Conservation (phyloP, 2,888 invertebrate genomes). For the Caprella mutica region DNA sequence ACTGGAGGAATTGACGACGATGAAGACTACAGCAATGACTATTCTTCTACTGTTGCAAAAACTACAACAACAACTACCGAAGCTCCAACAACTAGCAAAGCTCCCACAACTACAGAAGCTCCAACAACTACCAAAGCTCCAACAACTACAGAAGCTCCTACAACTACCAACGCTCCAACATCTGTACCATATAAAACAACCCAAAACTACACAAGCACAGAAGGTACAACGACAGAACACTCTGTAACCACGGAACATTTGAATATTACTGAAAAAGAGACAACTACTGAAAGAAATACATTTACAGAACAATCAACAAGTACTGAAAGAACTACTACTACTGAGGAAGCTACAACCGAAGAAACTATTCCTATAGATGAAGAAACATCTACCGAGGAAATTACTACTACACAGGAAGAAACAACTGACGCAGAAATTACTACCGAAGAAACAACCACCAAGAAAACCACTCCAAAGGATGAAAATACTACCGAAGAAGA, state of each 20-base stretch:
- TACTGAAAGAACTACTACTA: no score
- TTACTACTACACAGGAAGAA: neutral
- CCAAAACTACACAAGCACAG: no score
- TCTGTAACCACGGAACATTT: no score
- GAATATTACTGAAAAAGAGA: no score
- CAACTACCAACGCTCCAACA: no score
- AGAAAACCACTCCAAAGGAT: neutral
- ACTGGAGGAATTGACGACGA: no score
- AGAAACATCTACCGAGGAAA: neutral
- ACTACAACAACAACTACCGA: neutral
- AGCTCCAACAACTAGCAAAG: neutral
- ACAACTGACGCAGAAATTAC: neutral
- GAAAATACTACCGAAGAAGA: neutral
- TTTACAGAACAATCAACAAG: no score
- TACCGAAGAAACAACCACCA: neutral
- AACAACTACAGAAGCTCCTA: neutral
- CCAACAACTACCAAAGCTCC: neutral
- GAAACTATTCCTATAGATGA: neutral
- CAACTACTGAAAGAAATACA: no score
- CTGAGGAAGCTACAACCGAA: neutral
- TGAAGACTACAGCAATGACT: no score
- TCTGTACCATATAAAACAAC: no score
- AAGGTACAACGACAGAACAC: no score
- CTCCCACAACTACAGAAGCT: neutral
- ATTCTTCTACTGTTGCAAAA: no score